Base-by-base conservation (phyloP, 1,140 invertebrate species). In the Calliphora vicina region DNA sequence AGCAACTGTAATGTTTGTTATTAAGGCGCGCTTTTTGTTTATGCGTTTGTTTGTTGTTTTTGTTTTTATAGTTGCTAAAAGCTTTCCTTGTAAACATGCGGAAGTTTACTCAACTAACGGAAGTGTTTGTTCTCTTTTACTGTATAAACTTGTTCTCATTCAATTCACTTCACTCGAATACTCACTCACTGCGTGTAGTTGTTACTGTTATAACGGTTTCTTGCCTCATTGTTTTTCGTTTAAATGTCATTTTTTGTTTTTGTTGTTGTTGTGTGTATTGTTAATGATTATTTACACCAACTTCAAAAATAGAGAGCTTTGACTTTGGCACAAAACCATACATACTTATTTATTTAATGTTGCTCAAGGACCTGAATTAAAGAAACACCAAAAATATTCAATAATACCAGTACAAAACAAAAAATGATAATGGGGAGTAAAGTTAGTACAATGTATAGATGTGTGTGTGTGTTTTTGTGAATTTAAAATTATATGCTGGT, bases 281-380 rank as follows among this genome's bases (percentile, higher is more conserved):
- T 67, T 67, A 67, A 67, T 67, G 61, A 67, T 23, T 6, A 67
- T 67, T 67, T 67, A 67, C 61, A 67, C 3, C 23, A 67, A 67
- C 61, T 67, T 8, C 61, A 17, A 67, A 67, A 67, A 67, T 25
- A 67, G 23, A 67, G 61, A 67, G 61, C 20, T 67, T 67, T 67
- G 61, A 67, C 20, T 67, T 67, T 67, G 20, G 61, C 61, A 67
- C 20, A 67, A 67, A 67, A 67, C 61, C 61, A 23, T 57, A 35
- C 50, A 57, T n/a, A n/a, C n/a, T 57, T 35, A n/a, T 57, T 17
- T 67, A 67, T 67, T 67, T 25, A 67, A 67, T 67, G 61, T 67
- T 67, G 61, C 61, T 67, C 61, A 67, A 67, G 61, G 61, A 67
- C 61, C 61, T 67, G n/a, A 67, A 67, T 67, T 23, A 67, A n/a